phyloP scores from a whole-genome alignment of 2,113 vertebrate species.

The Sialia sialis region DNA sequence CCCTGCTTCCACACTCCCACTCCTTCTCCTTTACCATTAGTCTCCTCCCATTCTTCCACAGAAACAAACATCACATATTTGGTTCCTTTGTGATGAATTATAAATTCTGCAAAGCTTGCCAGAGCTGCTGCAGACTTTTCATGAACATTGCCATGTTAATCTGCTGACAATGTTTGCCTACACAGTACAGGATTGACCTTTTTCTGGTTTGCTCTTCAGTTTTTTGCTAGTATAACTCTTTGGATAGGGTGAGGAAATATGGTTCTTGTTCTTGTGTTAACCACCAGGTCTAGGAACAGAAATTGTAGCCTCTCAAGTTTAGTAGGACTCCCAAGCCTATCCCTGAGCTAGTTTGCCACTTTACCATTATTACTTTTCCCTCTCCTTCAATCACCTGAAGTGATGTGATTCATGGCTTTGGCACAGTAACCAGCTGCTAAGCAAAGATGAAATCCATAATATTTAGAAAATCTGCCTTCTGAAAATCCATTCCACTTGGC shows the following conservation, averaged over 20 bases:
- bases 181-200: neutral
- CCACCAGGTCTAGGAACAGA: conserved; percentile 26
- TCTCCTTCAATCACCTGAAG: conserved; percentile 31
- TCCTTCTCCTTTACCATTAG: conserved; percentile 63
- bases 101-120: conserved; percentile 17
- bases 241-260: neutral
- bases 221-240: conserved; percentile 2
- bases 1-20: neutral
- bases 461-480: neutral
- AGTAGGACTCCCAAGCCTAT: conserved; percentile 28
- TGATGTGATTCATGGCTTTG: conserved; percentile 16
- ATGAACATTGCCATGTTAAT: neutral
- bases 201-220: conserved; percentile 15
- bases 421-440: conserved; percentile 20
- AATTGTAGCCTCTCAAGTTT: conserved; percentile 49
- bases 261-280: conserved; percentile 15
- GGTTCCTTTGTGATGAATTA: conserved; percentile 28
- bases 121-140: conserved; percentile 16
- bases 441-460: conserved; percentile 8
- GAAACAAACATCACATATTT: conserved; percentile 59
- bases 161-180: conserved; percentile 34
- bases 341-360: conserved; percentile 34
- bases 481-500: neutral
- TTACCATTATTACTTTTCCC: conserved; percentile 49
- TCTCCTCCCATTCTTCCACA: conserved; percentile 67